Evolutionary conservation across 2,797 vertebrate species (phyloP).

Genomic region (Hydrophis major): DNA sequence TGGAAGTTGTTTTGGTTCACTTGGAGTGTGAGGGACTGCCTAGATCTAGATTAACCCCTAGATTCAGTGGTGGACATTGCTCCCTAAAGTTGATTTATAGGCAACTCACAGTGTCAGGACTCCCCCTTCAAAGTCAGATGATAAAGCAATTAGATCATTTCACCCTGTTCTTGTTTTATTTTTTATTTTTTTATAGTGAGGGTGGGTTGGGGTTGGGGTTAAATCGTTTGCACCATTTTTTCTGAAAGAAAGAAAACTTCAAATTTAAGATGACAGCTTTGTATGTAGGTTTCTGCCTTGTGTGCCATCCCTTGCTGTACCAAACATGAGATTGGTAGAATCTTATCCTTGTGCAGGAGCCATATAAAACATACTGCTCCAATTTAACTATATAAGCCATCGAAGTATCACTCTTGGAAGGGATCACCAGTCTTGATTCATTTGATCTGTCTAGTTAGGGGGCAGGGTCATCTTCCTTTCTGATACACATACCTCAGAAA

Average conservation of each 20-base stretch:
- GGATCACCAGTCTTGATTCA: not conserved
- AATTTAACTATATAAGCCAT: not conserved
- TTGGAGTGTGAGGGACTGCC: not conserved
- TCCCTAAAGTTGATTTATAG: not conserved
- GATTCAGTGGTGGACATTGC: not conserved
- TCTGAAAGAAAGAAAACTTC: not conserved
- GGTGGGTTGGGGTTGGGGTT: not conserved
- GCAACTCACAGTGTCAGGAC: not conserved
- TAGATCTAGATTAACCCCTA: slow-evolving; percentile 17
- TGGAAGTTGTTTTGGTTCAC: accelerated
- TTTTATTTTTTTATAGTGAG: not conserved
- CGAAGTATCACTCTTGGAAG: not conserved
- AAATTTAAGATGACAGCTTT: not conserved
- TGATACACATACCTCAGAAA: not conserved
- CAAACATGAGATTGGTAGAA: not conserved
- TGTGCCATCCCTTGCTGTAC: not conserved
- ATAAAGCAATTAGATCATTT: not conserved
- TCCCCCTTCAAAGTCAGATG: not conserved
- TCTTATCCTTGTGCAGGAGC: not conserved
- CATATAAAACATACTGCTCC: not conserved
- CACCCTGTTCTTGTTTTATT: not conserved
- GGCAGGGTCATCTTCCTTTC: not conserved
- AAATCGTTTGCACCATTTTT: not conserved
- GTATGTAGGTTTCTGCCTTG: not conserved
- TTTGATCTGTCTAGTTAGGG: not conserved